phyloP scores from a whole-genome alignment of 2,888 invertebrate species.

The Busseola fusca region DNA sequence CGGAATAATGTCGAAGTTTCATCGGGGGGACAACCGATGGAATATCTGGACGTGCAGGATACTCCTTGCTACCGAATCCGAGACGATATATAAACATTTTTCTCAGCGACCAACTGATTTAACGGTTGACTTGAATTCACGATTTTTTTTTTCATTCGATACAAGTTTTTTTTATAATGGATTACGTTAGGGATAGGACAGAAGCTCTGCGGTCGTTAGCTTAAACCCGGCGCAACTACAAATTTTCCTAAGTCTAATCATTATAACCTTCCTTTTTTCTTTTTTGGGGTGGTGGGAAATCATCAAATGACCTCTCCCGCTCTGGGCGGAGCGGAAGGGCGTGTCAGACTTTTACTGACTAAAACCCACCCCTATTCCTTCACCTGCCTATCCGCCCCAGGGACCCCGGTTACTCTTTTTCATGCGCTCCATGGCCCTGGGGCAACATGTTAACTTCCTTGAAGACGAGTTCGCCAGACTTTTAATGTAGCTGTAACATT shows the following conservation, averaged over 20 bases:
- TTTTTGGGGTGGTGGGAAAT: too few species aligned
- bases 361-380: too few species aligned
- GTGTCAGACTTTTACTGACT: too few species aligned
- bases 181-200: conserved; percentile 39
- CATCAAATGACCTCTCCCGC: too few species aligned
- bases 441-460: not conserved
- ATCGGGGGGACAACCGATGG: conserved; percentile 37
- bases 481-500: not conserved
- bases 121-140: conserved; percentile 50
- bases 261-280: not conserved
- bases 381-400: too few species aligned
- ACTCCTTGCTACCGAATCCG: conserved; percentile 29
- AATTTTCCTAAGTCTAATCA: conserved; percentile 34
- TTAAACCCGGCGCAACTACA: conserved; percentile 35
- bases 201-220: conserved; percentile 48
- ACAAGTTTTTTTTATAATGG: conserved; percentile 52
- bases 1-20: conserved; percentile 50
- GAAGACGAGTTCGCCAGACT: not conserved
- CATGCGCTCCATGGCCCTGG: too few species aligned
- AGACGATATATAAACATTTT: conserved; percentile 56
- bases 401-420: too few species aligned
- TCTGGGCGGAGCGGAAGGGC: too few species aligned
- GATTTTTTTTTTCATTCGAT: conserved; percentile 27
- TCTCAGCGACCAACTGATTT: conserved; percentile 51
- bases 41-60: conserved; percentile 53